Evolutionary conservation across 2,797 vertebrate genomes (phyloP), one percentile per base, ranked within the genome.

Genomic region (Carapus acus): DNA sequence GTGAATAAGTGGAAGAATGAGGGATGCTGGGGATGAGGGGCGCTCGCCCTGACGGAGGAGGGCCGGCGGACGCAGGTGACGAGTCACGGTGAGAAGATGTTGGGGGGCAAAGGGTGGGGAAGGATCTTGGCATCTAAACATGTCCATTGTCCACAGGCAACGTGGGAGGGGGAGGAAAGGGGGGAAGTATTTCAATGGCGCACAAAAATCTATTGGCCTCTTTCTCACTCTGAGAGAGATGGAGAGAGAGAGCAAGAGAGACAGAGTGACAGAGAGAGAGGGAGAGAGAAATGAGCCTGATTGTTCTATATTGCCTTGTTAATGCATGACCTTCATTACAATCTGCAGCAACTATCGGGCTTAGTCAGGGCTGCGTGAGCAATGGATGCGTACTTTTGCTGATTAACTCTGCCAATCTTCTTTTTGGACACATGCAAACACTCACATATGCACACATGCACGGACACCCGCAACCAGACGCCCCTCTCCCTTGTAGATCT

Each of bases 321-420:
- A 48, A 69, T 58, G 50, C 56, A 40, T 54, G 38, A 49, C 61
- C 49, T 57, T 79, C 81, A 84, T 84, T 83, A 80, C 55, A 79
- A 79, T 80, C 72, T 74, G 67, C 62, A 59, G 59, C 77, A 80
- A 85, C 75, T 76, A 85, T 83, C 82, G 67, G 59, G 59, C 60
- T 74, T 79, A 70, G 60, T 65, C 74, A 62, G 60, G 57, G 69
- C 83, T 75, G 62, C 69, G 17, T 24, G 11, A n/a, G 15, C 56
- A 29, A 72, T 49, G 55, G 62, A 61, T 69, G 62, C 61, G 49
- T 45, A 39, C 16, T 65, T 74, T 61, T 67, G 66, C 51, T 70
- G 56, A 80, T 80, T 65, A 64, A 62, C 40, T 63, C 55, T 64
- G 57, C 66, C 49, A 40, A 37, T 34, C 43, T 56, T 65, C 54